Evolutionary conservation across 2,797 vertebrate species (phyloP).

Genomic region (Mallotus villosus): DNA sequence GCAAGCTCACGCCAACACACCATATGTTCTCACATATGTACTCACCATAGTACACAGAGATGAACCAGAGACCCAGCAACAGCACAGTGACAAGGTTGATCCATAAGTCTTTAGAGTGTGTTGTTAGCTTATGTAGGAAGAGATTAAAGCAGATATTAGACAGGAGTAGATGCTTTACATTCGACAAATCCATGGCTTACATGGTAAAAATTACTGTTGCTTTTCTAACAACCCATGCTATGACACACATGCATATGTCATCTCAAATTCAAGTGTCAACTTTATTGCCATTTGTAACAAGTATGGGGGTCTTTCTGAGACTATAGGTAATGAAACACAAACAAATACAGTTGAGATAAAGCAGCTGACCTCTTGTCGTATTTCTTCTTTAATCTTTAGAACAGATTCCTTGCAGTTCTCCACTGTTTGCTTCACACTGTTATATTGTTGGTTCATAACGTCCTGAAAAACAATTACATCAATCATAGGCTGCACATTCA

Average conservation of each 20-base stretch:
- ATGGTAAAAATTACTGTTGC: too few species aligned
- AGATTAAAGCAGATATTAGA: background rate
- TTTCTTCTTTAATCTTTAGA: slow-evolving; percentile 1
- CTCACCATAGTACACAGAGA: slow-evolving; percentile 66
- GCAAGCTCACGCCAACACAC: background rate
- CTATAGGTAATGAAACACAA: background rate
- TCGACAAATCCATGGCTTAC: background rate
- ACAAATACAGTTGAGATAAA: background rate
- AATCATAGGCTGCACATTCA: too few species aligned
- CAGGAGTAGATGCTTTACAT: background rate
- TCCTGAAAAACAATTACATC: slow-evolving; percentile 8
- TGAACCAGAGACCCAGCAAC: slow-evolving; percentile 63
- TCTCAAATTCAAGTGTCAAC: too few species aligned
- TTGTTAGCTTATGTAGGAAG: slow-evolving; percentile 37
- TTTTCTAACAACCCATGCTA: too few species aligned
- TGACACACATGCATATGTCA: too few species aligned
- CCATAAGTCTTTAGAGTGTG: slow-evolving; percentile 3
- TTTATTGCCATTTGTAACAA: too few species aligned
- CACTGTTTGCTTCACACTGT: background rate
- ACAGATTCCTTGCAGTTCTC: slow-evolving; percentile 2
- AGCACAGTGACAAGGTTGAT: slow-evolving; percentile 56
- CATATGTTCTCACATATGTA: too few species aligned
- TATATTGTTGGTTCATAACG: background rate
- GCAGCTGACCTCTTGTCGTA: background rate
- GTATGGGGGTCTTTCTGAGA: background rate